Conservation (phyloP, 2,113 vertebrate species). For the Leptosomus discolor region DNA sequence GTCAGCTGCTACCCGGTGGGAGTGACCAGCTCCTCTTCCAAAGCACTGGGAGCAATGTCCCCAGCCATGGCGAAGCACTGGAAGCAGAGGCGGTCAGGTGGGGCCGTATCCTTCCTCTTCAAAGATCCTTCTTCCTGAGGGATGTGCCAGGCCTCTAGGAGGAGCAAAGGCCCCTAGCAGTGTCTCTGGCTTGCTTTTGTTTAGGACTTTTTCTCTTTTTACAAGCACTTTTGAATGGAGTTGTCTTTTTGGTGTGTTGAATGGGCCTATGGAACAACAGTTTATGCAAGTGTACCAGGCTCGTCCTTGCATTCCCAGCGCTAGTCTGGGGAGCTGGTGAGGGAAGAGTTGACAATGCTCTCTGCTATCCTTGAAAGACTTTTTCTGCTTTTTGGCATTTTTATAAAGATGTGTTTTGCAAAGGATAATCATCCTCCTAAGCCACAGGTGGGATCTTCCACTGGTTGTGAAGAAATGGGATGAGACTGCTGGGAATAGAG, state of each 20-base stretch:
- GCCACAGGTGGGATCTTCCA: neutral
- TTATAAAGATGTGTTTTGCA: neutral
- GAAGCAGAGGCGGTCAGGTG: neutral
- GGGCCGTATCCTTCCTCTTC: rapidly evolving
- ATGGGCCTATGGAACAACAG: neutral
- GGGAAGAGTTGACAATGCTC: neutral
- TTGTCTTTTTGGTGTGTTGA: neutral
- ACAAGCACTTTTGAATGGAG: neutral
- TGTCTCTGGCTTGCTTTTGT: neutral
- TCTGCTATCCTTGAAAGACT: neutral
- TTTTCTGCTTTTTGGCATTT: neutral
- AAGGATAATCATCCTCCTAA: neutral
- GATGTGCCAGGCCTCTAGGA: neutral
- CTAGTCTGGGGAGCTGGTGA: neutral
- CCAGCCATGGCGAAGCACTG: rapidly evolving
- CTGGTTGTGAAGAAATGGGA: neutral
- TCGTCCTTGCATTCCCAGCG: rapidly evolving
- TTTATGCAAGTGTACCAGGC: neutral
- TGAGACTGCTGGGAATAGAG: neutral
- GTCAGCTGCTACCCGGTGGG: neutral
- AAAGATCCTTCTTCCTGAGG: neutral
- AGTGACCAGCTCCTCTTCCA: neutral
- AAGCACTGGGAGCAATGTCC: rapidly evolving
- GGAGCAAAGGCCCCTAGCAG: neutral
- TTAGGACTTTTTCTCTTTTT: neutral